Evolutionary conservation across 2,888 invertebrate species (phyloP), one percentile per base, ranked within the genome.

Genomic region (Desoria tigrina): DNA sequence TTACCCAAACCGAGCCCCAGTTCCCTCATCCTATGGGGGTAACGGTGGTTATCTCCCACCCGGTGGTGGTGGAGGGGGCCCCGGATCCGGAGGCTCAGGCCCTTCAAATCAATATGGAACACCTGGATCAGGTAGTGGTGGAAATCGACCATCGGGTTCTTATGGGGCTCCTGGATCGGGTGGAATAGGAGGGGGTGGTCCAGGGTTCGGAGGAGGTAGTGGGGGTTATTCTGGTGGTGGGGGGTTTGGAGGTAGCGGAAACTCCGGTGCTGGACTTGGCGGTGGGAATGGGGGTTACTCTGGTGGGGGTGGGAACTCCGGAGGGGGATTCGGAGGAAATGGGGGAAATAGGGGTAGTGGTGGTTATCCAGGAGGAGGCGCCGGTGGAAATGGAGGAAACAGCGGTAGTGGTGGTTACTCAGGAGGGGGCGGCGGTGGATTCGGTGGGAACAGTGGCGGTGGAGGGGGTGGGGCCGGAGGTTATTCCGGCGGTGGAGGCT

Each of bases 1-100:
- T 18, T 67, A 67, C 50, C 66, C 66, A 14, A 67, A 67, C 27
- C 45, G 66, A 60, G 6, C 66, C 11, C 63, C 66, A 26, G 51
- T 67, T 42, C 66, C 66, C 2, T 57, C 58, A 32, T 63, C 63
- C 11, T 66, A 66, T 39, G 62, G 63, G 18, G 66, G 62, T 6
- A 63, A 61, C 42, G 66, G 66, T 26, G 56, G 58, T 1, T 66
- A 66, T 42, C 32, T 66, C 3, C 66, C 66, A 2, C 62, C 51
- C 3, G 37, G 49, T 24, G 59, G 57, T 14, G 61, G 57, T 27
- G 21, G 18, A 2, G 21, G 59, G n/a, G 39, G 61, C 16, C 4
- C 9, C 11, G 50, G 50, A 18, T 32, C 26, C 4, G 56, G 62
- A 37, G 54, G 54, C 16, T 18, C 56, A 14, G 56, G 56, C 9